Evolutionary conservation across 2,113 vertebrate genomes (phyloP), one percentile per base, ranked within the genome.

Genomic region (Piaya cayana): DNA sequence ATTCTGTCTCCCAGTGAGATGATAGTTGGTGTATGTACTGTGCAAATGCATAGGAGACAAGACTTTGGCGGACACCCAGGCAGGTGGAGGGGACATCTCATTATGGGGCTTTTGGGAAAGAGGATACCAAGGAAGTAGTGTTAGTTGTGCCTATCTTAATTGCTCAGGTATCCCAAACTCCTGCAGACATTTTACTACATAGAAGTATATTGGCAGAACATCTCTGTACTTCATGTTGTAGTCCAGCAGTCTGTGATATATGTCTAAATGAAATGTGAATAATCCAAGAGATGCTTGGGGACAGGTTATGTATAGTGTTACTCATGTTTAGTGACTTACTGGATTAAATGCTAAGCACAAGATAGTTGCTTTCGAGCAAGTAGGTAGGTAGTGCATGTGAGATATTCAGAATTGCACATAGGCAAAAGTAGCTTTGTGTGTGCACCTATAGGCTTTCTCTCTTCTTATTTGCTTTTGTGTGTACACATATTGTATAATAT

Each of bases 401-500:
- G n/a, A 15, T 49, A 34, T 39, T 79, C 45, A 32, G 62, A 82
- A 22, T 29, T 37, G 14, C 15, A 13, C 32, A 22, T 6, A 29
- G 59, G 71, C 50, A 89, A 39, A 65, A 18, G 25, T 21, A 12
- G 19, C 5, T 58, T 78, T 18, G 32, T 65, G 30, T 23, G 20
- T 6, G 4, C 90, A 32, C 67, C 47, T 52, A 9, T 26, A 37
- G 50, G 32, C 34, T 70, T 53, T 14, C 29, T 65, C 60, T 62
- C 60, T 30, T 86, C 64, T 52, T 59, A 1, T 47, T 76, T 85
- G 29, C 67, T 87, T 90, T 79, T 60, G 26, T 56, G 42, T 32
- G 10, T 27, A 18, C 2, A 2, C 0, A 0, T 36, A 12, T 53
- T 75, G 26, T 19, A 27, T 45, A 39, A 20, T 72, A 32, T 78